phyloP scores from a whole-genome alignment of 2,113 vertebrate genomes.

The Cettia cetti region DNA sequence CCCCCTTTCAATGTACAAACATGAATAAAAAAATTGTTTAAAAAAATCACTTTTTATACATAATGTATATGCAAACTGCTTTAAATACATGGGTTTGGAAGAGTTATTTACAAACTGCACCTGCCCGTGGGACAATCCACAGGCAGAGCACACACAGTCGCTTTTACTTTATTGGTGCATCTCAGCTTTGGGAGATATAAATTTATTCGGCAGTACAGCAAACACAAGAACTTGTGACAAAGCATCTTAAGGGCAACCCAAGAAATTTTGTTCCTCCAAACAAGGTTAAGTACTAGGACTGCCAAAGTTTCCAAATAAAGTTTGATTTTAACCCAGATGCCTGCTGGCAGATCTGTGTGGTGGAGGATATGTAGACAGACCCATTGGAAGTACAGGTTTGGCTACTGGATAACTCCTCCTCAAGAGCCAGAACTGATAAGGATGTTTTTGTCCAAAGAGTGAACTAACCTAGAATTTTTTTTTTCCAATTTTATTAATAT shows the following conservation, averaged over 20 bases:
- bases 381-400: background rate
- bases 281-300: conserved; percentile 72
- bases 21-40: conserved; percentile 88
- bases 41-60: conserved; percentile 95
- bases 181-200: conserved; percentile 75
- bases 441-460: conserved; percentile 72
- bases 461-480: conserved; percentile 82
- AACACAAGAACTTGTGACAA: conserved; percentile 69
- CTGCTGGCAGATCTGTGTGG: conserved; percentile 18
- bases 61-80: conserved; percentile 90
- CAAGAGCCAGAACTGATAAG: conserved; percentile 65
- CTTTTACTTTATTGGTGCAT: conserved; percentile 68
- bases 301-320: conserved; percentile 72
- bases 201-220: conserved; percentile 73
- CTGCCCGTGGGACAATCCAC: conserved; percentile 77
- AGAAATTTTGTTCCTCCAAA: conserved; percentile 67
- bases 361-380: conserved; percentile 38
- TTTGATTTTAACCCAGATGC: conserved; percentile 63
- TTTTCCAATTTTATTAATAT: conserved; percentile 86
- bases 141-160: conserved; percentile 72
- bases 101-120: conserved; percentile 88
- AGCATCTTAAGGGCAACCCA: conserved; percentile 70
- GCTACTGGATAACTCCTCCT: conserved; percentile 44
- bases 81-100: conserved; percentile 89
- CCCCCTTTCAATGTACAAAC: conserved; percentile 87